Evolutionary conservation across 2,113 vertebrate genomes (phyloP).

Genomic region (Dermatemys mawii): DNA sequence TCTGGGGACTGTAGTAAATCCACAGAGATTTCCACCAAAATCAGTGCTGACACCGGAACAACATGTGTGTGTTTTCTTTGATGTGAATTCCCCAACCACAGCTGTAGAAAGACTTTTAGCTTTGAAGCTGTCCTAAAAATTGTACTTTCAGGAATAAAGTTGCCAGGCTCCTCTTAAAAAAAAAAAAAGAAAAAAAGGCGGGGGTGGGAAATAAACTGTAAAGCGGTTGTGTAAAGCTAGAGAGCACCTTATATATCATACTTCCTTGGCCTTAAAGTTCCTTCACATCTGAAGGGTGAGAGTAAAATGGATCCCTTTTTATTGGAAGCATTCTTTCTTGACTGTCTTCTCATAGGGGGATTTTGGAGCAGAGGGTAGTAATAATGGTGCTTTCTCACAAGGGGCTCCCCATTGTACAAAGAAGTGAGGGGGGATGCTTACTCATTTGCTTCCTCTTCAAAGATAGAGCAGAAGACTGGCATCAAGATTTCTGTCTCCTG

Average conservation of each 20-base stretch:
- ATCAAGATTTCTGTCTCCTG: not conserved
- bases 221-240: slow-evolving; percentile 61
- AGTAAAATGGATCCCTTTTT: slow-evolving; percentile 62
- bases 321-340: not conserved
- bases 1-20: slow-evolving; percentile 69
- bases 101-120: slow-evolving; percentile 76
- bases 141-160: slow-evolving; percentile 81
- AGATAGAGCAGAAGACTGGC: not conserved
- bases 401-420: not conserved
- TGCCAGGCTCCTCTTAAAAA: slow-evolving; percentile 74
- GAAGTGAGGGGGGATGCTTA: not conserved
- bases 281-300: slow-evolving; percentile 39
- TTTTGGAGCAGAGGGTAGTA: not conserved
- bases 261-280: slow-evolving; percentile 70
- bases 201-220: slow-evolving; percentile 65
- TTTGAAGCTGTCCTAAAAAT: slow-evolving; percentile 85
- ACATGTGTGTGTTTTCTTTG: slow-evolving; percentile 72
- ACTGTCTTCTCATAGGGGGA: slow-evolving; percentile 16
- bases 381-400: not conserved
- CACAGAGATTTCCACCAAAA: slow-evolving; percentile 67
- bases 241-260: slow-evolving; percentile 72
- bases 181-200: too few relatives aligned
- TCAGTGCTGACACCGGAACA: slow-evolving; percentile 77
- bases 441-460: not conserved
- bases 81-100: slow-evolving; percentile 81